Percentiles rank a stretch among this genome's conserved stretches.
Conservation (phyloP, 2,888 invertebrate species). For the Orchesella flavescens region DNA sequence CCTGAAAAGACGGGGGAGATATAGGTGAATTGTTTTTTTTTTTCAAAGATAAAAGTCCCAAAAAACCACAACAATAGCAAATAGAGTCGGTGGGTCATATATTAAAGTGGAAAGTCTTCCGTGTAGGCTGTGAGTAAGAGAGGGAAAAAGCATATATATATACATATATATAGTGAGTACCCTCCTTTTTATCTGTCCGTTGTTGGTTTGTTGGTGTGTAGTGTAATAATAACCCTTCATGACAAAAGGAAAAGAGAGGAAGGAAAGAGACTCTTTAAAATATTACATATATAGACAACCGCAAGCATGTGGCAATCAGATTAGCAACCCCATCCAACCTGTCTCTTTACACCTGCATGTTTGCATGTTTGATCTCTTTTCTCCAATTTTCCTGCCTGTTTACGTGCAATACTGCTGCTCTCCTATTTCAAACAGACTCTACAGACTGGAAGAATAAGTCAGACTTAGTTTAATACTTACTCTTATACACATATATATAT, state of each 20-base stretch:
- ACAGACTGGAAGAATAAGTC: not conserved
- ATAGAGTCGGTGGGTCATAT: constrained; percentile 19
- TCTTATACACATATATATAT: not conserved
- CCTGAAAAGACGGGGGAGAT: not conserved
- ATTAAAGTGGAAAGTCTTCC: constrained; percentile 20
- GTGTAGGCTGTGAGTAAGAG: not conserved
- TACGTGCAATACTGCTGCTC: not conserved
- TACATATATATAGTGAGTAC: not conserved
- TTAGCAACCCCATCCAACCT: constrained; percentile 65
- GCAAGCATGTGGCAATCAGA: constrained; percentile 65
- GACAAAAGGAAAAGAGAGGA: constrained; percentile 19
- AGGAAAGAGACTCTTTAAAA: constrained; percentile 54
- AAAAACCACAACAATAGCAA: constrained; percentile 32
- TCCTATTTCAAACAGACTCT: not conserved
- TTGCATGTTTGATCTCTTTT: constrained; percentile 52
- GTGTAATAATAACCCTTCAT: constrained; percentile 49
- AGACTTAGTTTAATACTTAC: too few species aligned
- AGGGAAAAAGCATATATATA: not conserved
- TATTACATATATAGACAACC: constrained; percentile 54
- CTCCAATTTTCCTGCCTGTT: constrained; percentile 4
- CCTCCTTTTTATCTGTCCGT: constrained; percentile 15
- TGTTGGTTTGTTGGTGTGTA: constrained; percentile 16
- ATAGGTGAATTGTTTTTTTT: constrained; percentile 19
- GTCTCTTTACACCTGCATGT: constrained; percentile 65
- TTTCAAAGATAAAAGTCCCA: constrained; percentile 1